Evolutionary conservation across 2,888 invertebrate species (phyloP), one percentile per base, ranked within the genome.

Genomic region (Drosophila bunnanda): DNA sequence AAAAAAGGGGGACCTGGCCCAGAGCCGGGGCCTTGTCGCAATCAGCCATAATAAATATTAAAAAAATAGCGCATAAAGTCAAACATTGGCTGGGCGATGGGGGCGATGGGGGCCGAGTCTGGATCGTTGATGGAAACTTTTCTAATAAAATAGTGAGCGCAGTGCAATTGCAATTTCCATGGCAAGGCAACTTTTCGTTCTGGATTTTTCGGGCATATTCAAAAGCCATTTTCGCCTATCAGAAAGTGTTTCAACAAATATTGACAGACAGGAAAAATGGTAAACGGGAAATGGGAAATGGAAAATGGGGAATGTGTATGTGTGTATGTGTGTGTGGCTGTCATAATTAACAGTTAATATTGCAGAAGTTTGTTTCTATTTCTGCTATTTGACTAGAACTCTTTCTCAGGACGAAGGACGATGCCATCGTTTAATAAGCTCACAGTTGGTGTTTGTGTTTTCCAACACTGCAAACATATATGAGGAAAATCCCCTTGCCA

Each of bases 211-310:
- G 70, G 88, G 79, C 77, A 81, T 77, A 88, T 82, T 88, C 83
- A 88, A 88, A 83, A 88, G 78, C 86, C 83, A 88, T 83, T 88
- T 83, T 86, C 76, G 83, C 77, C 83, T 86, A 84, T 84, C 83
- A 84, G 72, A 81, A 89, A 90, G 90, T 84, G 89, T 85, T 90
- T 88, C 76, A 86, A 88, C 90, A 90, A 91, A 91, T 91, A 91
- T 91, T 90, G 91, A 90, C 90, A 91, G 91, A 89, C 77, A 4
- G 15, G 30, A 56, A 64, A 81, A 54, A 65, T 34, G 28, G 62
- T 9, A 25, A 46, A 43, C 50, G 30, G 60, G 22, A 56, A 39
- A 22, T 25, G 30, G 54, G 12, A 53, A 30, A n/a, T 20, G 32
- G n/a, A 20, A 2, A 36, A 46, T 46, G 20, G 4, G 8, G 15